Evolutionary conservation across 2,113 vertebrate genomes (phyloP).

Genomic region (Antidorcas marsupialis): DNA sequence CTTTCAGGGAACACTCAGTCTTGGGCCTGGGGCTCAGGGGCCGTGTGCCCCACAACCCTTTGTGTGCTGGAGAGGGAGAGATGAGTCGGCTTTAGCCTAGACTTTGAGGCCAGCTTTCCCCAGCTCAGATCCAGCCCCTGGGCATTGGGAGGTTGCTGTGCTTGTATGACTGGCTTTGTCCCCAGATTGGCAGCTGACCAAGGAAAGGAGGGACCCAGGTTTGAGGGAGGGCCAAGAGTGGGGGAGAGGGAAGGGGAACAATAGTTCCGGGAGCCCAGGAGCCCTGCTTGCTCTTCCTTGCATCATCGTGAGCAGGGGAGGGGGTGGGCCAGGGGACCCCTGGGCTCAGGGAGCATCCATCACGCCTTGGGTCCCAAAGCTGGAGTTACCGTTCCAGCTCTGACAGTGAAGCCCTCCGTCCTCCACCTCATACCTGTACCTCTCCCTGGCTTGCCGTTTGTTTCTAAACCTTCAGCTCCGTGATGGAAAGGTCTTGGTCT

Average conservation of each 20-base stretch:
- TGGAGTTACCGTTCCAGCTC: rapidly evolving
- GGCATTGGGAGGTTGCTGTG: neutral
- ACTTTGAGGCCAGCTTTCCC: neutral
- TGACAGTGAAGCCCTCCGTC: rapidly evolving
- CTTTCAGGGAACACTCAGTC: neutral
- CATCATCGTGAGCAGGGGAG: neutral
- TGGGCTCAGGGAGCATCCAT: too few relatives aligned
- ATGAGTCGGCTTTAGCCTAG: neutral
- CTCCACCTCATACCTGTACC: neutral
- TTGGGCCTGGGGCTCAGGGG: neutral
- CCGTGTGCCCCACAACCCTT: neutral
- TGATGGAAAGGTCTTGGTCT: neutral
- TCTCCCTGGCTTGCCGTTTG: rapidly evolving
- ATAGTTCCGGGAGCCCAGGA: neutral
- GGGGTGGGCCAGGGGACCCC: neutral
- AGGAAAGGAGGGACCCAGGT: neutral
- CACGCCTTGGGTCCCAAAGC: neutral
- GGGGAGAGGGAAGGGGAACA: neutral
- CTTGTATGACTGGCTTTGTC: neutral
- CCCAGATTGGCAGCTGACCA: neutral
- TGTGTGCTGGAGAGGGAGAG: neutral
- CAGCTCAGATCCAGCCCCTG: neutral
- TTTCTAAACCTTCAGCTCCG: neutral
- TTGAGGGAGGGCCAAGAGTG: neutral
- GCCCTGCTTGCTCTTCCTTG: neutral